A percentile compares a stretch with the other conserved stretches of the same genome.
Conservation (phyloP, 2,888 invertebrate species). For the Mycalesis mineus region DNA sequence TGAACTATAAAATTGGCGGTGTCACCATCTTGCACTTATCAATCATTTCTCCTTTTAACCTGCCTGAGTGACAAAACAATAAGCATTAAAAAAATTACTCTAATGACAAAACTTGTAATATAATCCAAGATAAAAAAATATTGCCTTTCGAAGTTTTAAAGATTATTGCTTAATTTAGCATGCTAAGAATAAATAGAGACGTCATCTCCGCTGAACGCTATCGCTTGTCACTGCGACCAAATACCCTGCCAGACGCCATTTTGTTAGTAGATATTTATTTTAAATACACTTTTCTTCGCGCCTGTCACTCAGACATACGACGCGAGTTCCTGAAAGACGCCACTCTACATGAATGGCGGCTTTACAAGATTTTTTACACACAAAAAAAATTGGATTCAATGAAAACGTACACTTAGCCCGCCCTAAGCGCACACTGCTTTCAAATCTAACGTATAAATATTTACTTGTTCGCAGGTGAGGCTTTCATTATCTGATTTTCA, state of each 20-base stretch:
- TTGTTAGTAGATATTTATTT: conserved; percentile 4
- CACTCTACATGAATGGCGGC: conserved; percentile 48
- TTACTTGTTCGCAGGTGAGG: conserved; percentile 41
- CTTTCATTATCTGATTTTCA: conserved; percentile 36
- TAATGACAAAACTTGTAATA: too few species aligned
- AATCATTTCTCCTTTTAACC: too few species aligned
- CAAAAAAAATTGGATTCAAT: conserved; percentile 41
- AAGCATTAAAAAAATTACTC: too few species aligned
- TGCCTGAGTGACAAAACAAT: too few species aligned
- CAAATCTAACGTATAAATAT: conserved; percentile 39
- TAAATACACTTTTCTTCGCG: conserved; percentile 23
- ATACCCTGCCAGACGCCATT: not conserved
- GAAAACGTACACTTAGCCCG: conserved; percentile 36
- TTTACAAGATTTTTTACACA: conserved; percentile 48
- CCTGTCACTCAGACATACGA: conserved; percentile 24
- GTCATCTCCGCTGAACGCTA: too few species aligned
- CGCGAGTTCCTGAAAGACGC: conserved; percentile 44
- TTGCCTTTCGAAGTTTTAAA: too few species aligned
- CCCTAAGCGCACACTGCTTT: conserved; percentile 33
- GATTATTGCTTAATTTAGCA: too few species aligned
- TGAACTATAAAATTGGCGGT: too few species aligned
- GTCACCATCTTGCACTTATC: too few species aligned
- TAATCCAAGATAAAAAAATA: too few species aligned
- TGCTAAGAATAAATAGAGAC: too few species aligned
- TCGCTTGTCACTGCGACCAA: not conserved